Evolutionary conservation across 1,140 invertebrate genomes (phyloP), one percentile per base, ranked within the genome.

Genomic region (Idris sp.): DNA sequence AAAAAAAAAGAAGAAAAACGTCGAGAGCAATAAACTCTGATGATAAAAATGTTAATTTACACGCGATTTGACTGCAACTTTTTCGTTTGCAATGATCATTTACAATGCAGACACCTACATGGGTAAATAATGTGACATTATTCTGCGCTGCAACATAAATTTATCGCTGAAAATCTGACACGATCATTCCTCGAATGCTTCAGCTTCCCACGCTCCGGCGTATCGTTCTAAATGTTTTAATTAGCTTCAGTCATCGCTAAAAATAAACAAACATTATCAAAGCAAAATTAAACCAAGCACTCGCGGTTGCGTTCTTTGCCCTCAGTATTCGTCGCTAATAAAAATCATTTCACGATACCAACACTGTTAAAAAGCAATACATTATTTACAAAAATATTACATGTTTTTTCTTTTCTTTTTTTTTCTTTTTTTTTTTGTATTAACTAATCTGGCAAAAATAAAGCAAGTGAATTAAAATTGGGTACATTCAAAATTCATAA

Each of bases 181-280:
- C 30, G 30, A 73, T 59, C 59, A 46, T 73, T 64, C 61, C 31
- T 40, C 46, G 38, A 62, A 62, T 61, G 31, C 49, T 51, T 25
- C 36, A 0, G n/a, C 64, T 68, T 74, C 72, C 64, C 72, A 74
- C 62, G 72, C 72, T 48, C 22, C 56, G 30, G 35, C 31, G 38
- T 68, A 62, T 68, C 41, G 62, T 33, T 74, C 56, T 64, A 74
- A 74, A 74, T 74, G 72, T 74, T 68, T 68, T 68, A 74, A 74
- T 74, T 74, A 74, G 46, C 51, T 68, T 64, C 72, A 58, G 48
- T 74, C 72, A 74, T 16, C 36, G 41, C 72, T 74, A 74, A 74
- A 74, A 74, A 74, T 74, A 74, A 74, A 74, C 72, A 74, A 74
- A 74, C 41, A 38, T 54, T 65, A 56, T 49, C 62, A 43, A 18